Evolutionary conservation across 2,888 invertebrate genomes (phyloP).

Genomic region (Hedychridium roseum): DNA sequence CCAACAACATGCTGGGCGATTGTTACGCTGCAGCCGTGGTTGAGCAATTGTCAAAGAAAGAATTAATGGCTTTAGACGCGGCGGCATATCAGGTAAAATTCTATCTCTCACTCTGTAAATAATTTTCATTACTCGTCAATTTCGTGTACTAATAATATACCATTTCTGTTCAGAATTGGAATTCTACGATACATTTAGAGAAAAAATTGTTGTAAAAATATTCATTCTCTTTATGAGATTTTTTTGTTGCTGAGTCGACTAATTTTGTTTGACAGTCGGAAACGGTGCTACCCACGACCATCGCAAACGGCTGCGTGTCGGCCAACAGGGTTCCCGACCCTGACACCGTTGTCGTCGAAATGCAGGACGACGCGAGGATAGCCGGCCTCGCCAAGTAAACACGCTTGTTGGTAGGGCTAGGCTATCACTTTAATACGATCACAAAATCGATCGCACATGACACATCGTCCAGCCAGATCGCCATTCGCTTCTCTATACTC

Average conservation of each 20-base stretch:
- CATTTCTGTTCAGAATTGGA: neutral
- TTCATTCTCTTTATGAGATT: too few relatives aligned
- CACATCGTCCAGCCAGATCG: too few relatives aligned
- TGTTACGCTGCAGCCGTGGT: conserved; percentile 88
- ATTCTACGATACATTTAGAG: too few relatives aligned
- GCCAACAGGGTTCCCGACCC: conserved; percentile 61
- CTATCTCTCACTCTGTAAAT: conserved; percentile 9
- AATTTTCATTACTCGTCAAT: too few relatives aligned
- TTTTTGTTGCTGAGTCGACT: too few relatives aligned
- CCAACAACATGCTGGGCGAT: conserved; percentile 88
- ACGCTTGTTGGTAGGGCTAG: conserved; percentile 63
- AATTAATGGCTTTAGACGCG: conserved; percentile 79
- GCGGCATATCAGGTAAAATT: conserved; percentile 68
- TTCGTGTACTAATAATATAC: neutral
- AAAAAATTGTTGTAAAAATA: too few relatives aligned
- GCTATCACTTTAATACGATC: conserved; percentile 51
- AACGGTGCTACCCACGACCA: conserved; percentile 57
- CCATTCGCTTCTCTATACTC: too few relatives aligned
- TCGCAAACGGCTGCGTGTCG: conserved; percentile 60
- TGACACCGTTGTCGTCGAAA: conserved; percentile 60
- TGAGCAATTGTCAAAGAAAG: conserved; percentile 82
- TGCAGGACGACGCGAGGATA: conserved; percentile 61
- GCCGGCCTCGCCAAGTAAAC: conserved; percentile 63
- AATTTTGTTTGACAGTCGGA: too few relatives aligned
- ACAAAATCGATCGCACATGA: conserved; percentile 32